These are phyloP conservation scores for Amazona guildingii DNA, from an alignment of 2,113 vertebrate genomes.

Conservation along the genomic window DNA sequence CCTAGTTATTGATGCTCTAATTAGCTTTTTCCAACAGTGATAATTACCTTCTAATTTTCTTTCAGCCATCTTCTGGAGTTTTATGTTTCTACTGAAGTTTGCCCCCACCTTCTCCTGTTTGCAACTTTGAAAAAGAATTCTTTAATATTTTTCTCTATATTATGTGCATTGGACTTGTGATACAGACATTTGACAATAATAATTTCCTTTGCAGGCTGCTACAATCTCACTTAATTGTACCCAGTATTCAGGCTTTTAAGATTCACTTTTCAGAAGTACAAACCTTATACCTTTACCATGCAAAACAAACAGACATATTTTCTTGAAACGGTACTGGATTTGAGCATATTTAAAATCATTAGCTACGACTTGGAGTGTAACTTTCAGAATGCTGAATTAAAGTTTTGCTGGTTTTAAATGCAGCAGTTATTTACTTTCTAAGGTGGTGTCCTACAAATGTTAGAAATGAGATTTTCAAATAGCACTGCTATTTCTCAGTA, in stretches of 20 bases:
- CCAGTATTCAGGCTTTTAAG: neutral
- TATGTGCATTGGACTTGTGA: neutral
- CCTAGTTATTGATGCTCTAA: neutral
- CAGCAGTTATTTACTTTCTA: neutral
- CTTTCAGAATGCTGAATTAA: neutral
- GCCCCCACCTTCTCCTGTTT: rapidly evolving
- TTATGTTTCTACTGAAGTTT: neutral
- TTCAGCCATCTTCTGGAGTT: neutral
- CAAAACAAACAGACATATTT: neutral
- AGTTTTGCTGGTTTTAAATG: neutral
- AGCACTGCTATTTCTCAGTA: neutral
- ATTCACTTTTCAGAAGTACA: neutral
- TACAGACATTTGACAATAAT: neutral
- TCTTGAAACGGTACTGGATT: neutral
- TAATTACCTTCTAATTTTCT: conserved; percentile 5
- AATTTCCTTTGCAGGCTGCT: neutral
- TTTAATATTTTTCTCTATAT: neutral
- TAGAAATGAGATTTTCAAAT: neutral
- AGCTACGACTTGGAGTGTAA: neutral
- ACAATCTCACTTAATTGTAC: neutral
- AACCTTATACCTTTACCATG: neutral
- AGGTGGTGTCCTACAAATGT: neutral
- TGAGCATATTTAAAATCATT: neutral
- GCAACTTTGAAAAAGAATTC: neutral
- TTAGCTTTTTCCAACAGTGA: neutral